A percentile compares a stretch with the other conserved stretches of the same genome.
Evolutionary conservation across 2,113 vertebrate species (phyloP).

Genomic region (Haemorhous mexicanus): DNA sequence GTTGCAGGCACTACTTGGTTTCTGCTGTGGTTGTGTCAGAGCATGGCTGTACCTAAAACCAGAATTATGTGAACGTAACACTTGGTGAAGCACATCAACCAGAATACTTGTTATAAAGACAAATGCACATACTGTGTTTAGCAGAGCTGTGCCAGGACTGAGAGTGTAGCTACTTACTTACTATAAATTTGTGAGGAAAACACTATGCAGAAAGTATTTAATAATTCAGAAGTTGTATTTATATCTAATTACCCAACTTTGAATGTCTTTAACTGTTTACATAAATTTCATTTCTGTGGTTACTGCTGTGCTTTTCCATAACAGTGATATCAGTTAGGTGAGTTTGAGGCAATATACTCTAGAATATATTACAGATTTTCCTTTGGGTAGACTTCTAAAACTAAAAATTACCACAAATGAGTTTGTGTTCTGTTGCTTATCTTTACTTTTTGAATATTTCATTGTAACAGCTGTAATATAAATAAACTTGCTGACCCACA

Average conservation of each 20-base stretch:
- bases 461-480: neutral
- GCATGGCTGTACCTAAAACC: neutral
- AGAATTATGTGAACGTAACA: neutral
- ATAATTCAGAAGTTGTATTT: neutral
- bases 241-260: neutral
- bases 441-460: neutral
- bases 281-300: neutral
- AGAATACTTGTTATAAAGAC: neutral
- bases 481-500: neutral
- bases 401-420: neutral
- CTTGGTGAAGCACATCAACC: neutral
- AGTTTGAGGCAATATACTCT: neutral
- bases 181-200: neutral
- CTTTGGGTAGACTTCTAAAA: neutral
- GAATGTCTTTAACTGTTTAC: neutral
- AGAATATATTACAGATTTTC: neutral
- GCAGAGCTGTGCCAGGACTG: neutral
- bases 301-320: neutral
- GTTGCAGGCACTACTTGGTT: neutral
- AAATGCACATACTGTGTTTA: neutral
- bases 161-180: neutral
- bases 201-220: neutral
- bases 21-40: neutral
- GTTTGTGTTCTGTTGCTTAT: neutral
- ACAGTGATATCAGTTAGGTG: neutral